Conservation (phyloP, 2,113 vertebrate genomes). For the cat (Felis catus) region DNA sequence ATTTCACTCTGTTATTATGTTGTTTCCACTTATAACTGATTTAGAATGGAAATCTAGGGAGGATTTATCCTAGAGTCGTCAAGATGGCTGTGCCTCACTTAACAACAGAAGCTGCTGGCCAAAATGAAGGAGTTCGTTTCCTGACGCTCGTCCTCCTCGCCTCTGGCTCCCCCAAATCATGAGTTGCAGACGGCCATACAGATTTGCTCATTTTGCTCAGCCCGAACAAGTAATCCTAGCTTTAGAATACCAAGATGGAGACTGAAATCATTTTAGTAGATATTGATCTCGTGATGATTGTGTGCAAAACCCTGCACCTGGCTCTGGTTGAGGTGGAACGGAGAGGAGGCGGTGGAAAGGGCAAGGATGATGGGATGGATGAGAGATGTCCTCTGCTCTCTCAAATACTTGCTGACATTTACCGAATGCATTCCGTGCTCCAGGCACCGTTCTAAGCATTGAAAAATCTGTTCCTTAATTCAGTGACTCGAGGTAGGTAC, state of each 20-base stretch:
- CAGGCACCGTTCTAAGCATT: background rate
- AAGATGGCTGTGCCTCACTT: background rate
- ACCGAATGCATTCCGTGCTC: background rate
- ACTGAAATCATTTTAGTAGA: background rate
- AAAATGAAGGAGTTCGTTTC: conserved; percentile 19
- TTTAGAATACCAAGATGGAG: conserved; percentile 13
- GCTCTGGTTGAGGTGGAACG: background rate
- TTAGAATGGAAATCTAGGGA: conserved; percentile 38
- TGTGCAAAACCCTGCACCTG: background rate
- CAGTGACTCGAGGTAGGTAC: background rate
- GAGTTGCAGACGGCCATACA: background rate
- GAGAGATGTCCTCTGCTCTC: background rate
- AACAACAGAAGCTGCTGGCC: background rate
- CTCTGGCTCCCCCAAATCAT: background rate
- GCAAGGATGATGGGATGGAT: background rate
- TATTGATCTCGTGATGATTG: background rate
- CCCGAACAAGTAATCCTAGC: background rate
- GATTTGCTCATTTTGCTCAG: conserved; percentile 10
- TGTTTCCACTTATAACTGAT: conserved; percentile 30
- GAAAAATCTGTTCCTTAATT: background rate
- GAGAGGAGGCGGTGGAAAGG: background rate
- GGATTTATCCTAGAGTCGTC: background rate
- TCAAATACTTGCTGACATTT: background rate
- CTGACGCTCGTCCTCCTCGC: background rate
- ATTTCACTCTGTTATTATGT: conserved; percentile 57